Conservation (phyloP, 2,888 invertebrate species). For the Thymelicus acteon region DNA sequence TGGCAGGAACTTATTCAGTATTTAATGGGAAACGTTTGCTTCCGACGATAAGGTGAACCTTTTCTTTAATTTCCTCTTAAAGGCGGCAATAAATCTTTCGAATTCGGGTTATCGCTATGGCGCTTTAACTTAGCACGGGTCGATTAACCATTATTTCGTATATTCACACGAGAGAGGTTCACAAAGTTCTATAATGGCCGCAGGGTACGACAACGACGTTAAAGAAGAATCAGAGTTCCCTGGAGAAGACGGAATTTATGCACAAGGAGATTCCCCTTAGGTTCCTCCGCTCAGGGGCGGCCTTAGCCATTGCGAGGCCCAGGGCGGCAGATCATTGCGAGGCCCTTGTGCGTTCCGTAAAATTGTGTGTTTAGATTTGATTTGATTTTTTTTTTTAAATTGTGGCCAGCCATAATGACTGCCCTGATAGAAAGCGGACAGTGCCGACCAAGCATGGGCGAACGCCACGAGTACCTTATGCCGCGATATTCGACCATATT, state of each 20-base stretch:
- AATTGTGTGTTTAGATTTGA: too few species aligned
- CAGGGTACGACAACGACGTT: conserved; percentile 6
- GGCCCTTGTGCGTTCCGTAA: too few species aligned
- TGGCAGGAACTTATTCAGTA: conserved; percentile 2
- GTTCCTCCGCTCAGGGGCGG: background rate
- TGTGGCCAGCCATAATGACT: too few species aligned
- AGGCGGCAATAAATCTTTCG: conserved; percentile 16
- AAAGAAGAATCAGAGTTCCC: conserved; percentile 6
- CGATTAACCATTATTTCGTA: conserved; percentile 20
- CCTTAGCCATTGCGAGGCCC: too few species aligned
- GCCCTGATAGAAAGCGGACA: too few species aligned
- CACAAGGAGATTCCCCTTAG: background rate
- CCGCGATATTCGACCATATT: too few species aligned
- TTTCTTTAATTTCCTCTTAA: conserved; percentile 13
- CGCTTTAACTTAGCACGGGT: conserved; percentile 12
- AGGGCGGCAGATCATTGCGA: too few species aligned
- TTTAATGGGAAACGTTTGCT: conserved; percentile 12
- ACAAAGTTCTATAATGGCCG: conserved; percentile 9
- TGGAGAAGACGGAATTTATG: conserved; percentile 5
- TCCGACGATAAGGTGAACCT: conserved; percentile 6
- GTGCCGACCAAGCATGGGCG: too few species aligned
- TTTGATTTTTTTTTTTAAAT: too few species aligned
- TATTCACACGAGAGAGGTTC: conserved; percentile 14
- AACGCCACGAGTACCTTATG: too few species aligned
- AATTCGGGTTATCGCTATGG: conserved; percentile 17